phyloP scores from a whole-genome alignment of 1,140 invertebrate genomes.

The Maniola jurtina region DNA sequence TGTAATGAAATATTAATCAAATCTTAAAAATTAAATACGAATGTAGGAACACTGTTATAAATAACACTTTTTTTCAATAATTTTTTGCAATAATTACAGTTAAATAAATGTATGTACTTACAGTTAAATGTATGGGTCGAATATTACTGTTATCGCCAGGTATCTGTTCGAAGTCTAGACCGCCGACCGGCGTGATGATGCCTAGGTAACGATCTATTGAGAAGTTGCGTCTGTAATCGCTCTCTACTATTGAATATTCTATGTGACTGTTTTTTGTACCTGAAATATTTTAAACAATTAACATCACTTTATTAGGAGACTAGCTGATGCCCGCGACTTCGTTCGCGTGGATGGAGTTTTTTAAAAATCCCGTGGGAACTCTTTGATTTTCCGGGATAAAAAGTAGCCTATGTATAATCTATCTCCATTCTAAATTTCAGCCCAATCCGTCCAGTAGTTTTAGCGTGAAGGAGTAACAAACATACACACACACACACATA shows the following conservation, averaged over 20 bases:
- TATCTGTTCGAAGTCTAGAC: constrained; percentile 90
- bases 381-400: too few species aligned
- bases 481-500: too few species aligned
- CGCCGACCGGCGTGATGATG: constrained; percentile 82
- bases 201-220: constrained; percentile 88
- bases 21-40: not conserved
- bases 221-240: constrained; percentile 88
- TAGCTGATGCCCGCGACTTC: too few species aligned
- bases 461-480: too few species aligned
- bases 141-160: constrained; percentile 82
- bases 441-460: too few species aligned
- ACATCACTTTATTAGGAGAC: not conserved
- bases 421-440: too few species aligned
- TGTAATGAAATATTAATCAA: not conserved
- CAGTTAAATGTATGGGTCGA: constrained; percentile 85
- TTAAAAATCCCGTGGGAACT: too few species aligned
- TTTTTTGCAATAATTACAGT: too few species aligned
- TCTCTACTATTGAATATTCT: constrained; percentile 88
- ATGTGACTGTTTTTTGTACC: constrained; percentile 92
- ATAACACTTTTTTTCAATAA: too few species aligned
- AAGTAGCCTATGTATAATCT: too few species aligned
- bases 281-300: constrained; percentile 40
- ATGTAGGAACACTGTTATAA: not conserved
- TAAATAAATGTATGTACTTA: constrained; percentile 51
- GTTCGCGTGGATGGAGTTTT: too few species aligned